Conservation (phyloP, 2,888 invertebrate species). For the Drosophila kanekoi region DNA sequence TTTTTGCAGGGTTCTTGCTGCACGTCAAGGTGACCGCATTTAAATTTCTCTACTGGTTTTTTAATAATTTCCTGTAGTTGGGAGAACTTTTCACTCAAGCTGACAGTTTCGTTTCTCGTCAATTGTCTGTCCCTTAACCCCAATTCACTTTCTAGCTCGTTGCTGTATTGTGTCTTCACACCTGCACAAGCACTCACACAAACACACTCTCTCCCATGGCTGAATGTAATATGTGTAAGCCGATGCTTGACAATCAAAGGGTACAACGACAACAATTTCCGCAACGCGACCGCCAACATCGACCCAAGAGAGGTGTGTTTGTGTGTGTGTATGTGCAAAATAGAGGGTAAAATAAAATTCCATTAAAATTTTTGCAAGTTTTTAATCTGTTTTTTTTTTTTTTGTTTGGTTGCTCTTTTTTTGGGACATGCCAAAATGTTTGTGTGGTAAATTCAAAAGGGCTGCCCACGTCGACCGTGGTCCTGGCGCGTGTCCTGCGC, state of each 20-base stretch:
- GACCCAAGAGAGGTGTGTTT: constrained; percentile 27
- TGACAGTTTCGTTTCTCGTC: constrained; percentile 40
- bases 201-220: constrained; percentile 14
- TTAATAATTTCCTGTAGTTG: constrained; percentile 15
- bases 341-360: constrained; percentile 66
- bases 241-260: constrained; percentile 77
- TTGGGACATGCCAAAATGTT: constrained; percentile 65
- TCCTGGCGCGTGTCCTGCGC: constrained; percentile 62
- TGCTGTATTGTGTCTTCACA: constrained; percentile 14
- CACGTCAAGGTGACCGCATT: not conserved
- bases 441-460: constrained; percentile 73
- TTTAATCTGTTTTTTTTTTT: constrained; percentile 24
- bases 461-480: constrained; percentile 40
- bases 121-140: constrained; percentile 27
- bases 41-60: constrained; percentile 1
- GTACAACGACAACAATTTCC: constrained; percentile 67
- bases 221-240: constrained; percentile 75
- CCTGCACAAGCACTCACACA: constrained; percentile 15
- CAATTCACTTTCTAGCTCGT: not conserved
- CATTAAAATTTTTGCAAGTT: constrained; percentile 71
- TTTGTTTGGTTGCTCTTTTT: constrained; percentile 16
- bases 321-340: not conserved
- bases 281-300: constrained; percentile 61
- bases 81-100: constrained; percentile 33
- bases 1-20: too few species aligned